phyloP scores from a whole-genome alignment of 2,888 invertebrate species.

The Hymenopus coronatus region DNA sequence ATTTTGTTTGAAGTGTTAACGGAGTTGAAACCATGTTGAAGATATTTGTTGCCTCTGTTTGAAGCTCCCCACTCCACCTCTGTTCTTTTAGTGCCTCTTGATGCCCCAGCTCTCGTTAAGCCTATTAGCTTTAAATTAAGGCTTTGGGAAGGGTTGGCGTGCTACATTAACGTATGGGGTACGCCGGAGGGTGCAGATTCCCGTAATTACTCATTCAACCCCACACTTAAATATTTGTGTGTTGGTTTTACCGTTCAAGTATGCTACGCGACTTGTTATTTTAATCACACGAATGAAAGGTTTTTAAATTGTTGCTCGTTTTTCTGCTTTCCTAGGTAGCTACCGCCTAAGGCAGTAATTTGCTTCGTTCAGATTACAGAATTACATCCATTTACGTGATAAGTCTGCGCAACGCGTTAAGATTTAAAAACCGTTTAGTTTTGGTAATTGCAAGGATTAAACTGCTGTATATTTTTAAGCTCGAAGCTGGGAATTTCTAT shows the following conservation, averaged over 20 bases:
- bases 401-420: slow-evolving; percentile 6
- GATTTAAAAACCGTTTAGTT: slow-evolving; percentile 18
- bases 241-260: neutral
- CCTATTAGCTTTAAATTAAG: neutral
- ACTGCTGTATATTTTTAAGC: slow-evolving; percentile 2
- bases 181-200: neutral
- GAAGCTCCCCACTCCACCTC: neutral
- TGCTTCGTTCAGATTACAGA: neutral
- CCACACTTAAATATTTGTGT: neutral
- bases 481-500: neutral
- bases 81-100: neutral
- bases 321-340: neutral
- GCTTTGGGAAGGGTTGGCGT: neutral
- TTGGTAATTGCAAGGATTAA: slow-evolving; percentile 14
- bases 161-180: neutral
- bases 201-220: neutral
- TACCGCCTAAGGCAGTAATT: neutral
- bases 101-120: neutral
- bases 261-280: neutral
- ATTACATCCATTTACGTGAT: neutral
- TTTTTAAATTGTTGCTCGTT: neutral
- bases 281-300: neutral
- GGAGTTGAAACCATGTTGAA: neutral
- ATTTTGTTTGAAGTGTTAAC: neutral
- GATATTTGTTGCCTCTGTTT: neutral